Conservation (phyloP, 2,113 vertebrate species). For the Tringa solitaria region DNA sequence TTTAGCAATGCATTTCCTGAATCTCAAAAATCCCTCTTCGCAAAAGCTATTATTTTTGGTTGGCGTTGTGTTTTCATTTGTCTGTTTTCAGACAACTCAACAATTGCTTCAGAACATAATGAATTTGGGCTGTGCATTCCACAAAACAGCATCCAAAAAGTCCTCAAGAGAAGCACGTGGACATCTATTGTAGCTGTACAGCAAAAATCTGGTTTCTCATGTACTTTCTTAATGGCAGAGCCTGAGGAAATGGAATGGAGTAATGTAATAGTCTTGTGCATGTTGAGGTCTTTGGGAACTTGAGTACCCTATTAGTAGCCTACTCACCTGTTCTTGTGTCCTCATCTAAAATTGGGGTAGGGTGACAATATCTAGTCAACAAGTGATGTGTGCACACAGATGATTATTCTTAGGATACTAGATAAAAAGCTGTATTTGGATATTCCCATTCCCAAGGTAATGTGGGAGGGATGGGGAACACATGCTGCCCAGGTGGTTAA, state of each 20-base stretch:
- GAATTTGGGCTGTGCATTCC: neutral
- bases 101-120: neutral
- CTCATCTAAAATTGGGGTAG: neutral
- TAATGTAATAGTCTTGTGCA: neutral
- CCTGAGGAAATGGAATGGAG: neutral
- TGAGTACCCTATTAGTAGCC: neutral
- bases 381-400: neutral
- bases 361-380: neutral
- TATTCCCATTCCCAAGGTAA: neutral
- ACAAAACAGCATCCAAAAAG: neutral
- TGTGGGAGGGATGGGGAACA: neutral
- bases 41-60: conserved; percentile 11
- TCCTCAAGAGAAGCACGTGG: neutral
- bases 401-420: neutral
- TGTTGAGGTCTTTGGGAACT: neutral
- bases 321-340: neutral
- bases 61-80: conserved; percentile 16
- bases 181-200: neutral
- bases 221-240: neutral
- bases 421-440: neutral
- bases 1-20: neutral
- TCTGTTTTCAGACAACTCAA: conserved; percentile 16
- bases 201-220: neutral
- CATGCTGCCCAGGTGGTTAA: neutral
- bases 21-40: neutral